Percentiles rank a stretch among this genome's conserved stretches.
Evolutionary conservation across 2,888 invertebrate genomes (phyloP).

Genomic region (Lithodes maja): DNA sequence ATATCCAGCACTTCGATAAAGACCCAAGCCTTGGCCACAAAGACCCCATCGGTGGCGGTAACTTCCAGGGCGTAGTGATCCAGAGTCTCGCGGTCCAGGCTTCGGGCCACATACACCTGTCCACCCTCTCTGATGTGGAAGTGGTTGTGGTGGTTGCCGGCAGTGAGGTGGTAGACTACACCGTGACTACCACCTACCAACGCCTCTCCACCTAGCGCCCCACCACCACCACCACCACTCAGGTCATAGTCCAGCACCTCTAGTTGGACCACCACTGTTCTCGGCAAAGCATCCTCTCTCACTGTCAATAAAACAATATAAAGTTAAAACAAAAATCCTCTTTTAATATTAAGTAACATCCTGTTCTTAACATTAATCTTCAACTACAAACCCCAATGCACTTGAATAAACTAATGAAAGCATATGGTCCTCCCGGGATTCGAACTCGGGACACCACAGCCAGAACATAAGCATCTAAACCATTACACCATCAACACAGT

Average conservation of each 20-base stretch:
- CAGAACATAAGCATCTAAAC: too few species aligned
- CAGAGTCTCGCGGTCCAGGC: slow-evolving; percentile 88
- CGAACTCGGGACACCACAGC: too few species aligned
- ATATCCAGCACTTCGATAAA: slow-evolving; percentile 80
- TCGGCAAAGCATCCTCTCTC: slow-evolving; percentile 85
- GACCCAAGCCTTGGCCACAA: slow-evolving; percentile 85
- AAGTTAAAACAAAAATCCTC: too few species aligned
- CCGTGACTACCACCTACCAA: slow-evolving; percentile 51
- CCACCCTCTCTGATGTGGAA: slow-evolving; percentile 90
- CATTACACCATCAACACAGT: too few species aligned
- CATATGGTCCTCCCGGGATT: too few species aligned
- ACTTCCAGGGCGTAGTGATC: slow-evolving; percentile 85
- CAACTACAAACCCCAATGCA: too few species aligned
- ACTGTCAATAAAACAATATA: slow-evolving; percentile 75
- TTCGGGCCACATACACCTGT: slow-evolving; percentile 87
- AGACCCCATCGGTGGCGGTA: slow-evolving; percentile 93
- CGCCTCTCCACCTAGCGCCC: slow-evolving; percentile 42
- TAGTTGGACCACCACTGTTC: slow-evolving; percentile 83
- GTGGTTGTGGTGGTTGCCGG: slow-evolving; percentile 88
- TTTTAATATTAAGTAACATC: slow-evolving; percentile 56
- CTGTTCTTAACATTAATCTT: too few species aligned
- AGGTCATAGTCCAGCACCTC: slow-evolving; percentile 83
- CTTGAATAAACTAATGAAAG: too few species aligned
- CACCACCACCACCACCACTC: slow-evolving; percentile 75
- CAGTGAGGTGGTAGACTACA: slow-evolving; percentile 86